Percentiles rank a stretch among this genome's conserved stretches.
These are phyloP conservation scores for Trissolcus brochymenae DNA, from an alignment of 2,888 invertebrate species.

Conservation along the genomic window DNA sequence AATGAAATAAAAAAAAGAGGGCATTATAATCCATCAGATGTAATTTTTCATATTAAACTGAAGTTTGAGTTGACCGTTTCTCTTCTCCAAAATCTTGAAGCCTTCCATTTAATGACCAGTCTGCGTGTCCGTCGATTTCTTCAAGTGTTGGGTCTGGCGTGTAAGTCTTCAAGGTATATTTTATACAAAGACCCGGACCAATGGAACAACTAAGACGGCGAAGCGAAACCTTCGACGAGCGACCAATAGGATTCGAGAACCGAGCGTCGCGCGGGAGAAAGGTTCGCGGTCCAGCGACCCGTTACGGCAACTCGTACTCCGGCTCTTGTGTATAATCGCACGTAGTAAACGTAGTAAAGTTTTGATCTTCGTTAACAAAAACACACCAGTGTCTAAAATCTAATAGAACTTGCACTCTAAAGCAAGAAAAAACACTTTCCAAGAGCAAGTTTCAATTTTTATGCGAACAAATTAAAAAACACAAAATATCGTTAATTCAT, in stretches of 20 bases:
- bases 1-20: not conserved
- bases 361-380: constrained; percentile 28
- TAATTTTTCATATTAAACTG: not conserved
- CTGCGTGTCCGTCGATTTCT: constrained; percentile 57
- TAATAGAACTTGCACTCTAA: not conserved
- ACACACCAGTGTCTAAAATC: constrained; percentile 11
- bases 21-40: not conserved
- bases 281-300: constrained; percentile 66
- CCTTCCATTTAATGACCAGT: constrained; percentile 52
- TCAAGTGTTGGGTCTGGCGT: constrained; percentile 24
- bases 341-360: constrained; percentile 55
- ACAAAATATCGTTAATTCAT: too few relatives aligned
- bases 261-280: constrained; percentile 67
- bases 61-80: constrained; percentile 12
- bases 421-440: too few relatives aligned
- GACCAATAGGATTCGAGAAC: constrained; percentile 63
- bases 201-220: constrained; percentile 48
- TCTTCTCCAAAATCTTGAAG: constrained; percentile 26
- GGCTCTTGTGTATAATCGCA: constrained; percentile 54
- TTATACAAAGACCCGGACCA: constrained; percentile 53
- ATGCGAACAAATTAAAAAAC: too few relatives aligned
- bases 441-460: too few relatives aligned
- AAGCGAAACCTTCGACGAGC: constrained; percentile 60
- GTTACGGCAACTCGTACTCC: constrained; percentile 64
- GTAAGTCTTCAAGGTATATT: constrained; percentile 34